These are phyloP conservation scores for Circaetus cinerascens DNA, from an alignment of 2,113 vertebrate species.

Conservation along the genomic window DNA sequence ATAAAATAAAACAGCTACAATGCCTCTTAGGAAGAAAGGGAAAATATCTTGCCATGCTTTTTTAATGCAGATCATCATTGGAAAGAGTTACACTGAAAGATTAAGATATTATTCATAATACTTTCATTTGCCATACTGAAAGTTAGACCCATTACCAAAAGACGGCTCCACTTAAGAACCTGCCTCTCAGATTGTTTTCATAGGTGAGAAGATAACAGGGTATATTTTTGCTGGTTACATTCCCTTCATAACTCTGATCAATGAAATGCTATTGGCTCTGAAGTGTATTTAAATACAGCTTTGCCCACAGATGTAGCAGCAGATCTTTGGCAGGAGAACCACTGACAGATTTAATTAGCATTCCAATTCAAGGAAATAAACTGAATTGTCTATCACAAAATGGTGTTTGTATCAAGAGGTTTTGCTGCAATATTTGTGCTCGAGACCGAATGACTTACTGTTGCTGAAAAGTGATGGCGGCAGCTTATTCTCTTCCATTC, in stretches of 20 bases:
- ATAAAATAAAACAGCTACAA: neutral
- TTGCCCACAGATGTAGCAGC: conserved; percentile 26
- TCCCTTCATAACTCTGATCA: neutral
- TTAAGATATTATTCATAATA: neutral
- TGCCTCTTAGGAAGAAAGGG: neutral
- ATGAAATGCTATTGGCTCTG: conserved; percentile 12
- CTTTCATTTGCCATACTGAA: conserved; percentile 13
- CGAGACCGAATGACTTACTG: neutral
- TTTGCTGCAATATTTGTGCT: conserved; percentile 7
- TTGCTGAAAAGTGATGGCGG: neutral
- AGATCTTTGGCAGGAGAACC: conserved; percentile 36
- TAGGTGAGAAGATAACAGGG: conserved; percentile 32
- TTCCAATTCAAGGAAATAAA: conserved; percentile 27
- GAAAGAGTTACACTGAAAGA: neutral
- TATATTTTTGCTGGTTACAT: neutral
- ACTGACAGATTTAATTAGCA: conserved; percentile 47
- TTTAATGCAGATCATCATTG: conserved; percentile 31
- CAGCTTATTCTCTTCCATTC: neutral
- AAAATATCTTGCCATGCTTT: conserved; percentile 8
- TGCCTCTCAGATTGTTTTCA: conserved; percentile 22
- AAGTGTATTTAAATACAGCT: conserved; percentile 43
- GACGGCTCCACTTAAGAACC: neutral
- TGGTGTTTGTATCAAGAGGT: neutral
- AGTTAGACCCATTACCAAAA: conserved; percentile 28
- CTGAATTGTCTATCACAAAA: conserved; percentile 15